These are phyloP conservation scores for Volucella inflata DNA, from an alignment of 2,888 invertebrate genomes.

Conservation along the genomic window DNA sequence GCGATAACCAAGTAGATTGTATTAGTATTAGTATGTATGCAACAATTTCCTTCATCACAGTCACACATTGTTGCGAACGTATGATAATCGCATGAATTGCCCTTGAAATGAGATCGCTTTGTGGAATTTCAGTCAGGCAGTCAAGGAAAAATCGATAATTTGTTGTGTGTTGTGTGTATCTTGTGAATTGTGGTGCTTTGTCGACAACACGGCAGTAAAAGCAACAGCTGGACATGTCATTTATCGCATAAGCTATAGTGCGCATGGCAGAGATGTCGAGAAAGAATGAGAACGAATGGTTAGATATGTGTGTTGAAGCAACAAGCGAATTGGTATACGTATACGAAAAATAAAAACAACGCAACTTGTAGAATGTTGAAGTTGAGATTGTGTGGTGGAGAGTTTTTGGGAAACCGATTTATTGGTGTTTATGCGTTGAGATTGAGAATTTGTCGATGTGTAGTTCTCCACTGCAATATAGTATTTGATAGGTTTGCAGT, in stretches of 20 bases:
- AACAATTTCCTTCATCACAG: background rate
- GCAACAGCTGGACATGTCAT: conserved; percentile 25
- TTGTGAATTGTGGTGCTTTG: conserved; percentile 4
- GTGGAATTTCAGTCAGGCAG: conserved; percentile 8
- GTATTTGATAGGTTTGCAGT: conserved; percentile 12
- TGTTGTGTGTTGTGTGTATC: background rate
- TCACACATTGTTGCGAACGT: background rate
- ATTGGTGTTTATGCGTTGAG: conserved; percentile 30
- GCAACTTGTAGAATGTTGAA: conserved; percentile 54
- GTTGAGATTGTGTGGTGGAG: too few relatives aligned
- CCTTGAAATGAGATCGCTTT: conserved; percentile 22
- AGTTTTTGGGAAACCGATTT: conserved; percentile 18
- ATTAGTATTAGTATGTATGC: background rate
- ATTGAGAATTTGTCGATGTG: conserved; percentile 12
- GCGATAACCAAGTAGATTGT: background rate
- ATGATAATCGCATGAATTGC: background rate
- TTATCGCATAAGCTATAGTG: conserved; percentile 1
- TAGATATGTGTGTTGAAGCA: background rate
- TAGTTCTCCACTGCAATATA: background rate
- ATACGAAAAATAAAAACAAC: background rate
- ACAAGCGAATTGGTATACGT: conserved; percentile 17
- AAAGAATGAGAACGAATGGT: background rate
- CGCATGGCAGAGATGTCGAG: conserved; percentile 33
- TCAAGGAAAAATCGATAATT: conserved; percentile 19
- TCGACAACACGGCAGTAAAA: conserved; percentile 6